These are phyloP conservation scores for Drosophila busckii DNA, from an alignment of 1,140 invertebrate species.

Conservation along the genomic window DNA sequence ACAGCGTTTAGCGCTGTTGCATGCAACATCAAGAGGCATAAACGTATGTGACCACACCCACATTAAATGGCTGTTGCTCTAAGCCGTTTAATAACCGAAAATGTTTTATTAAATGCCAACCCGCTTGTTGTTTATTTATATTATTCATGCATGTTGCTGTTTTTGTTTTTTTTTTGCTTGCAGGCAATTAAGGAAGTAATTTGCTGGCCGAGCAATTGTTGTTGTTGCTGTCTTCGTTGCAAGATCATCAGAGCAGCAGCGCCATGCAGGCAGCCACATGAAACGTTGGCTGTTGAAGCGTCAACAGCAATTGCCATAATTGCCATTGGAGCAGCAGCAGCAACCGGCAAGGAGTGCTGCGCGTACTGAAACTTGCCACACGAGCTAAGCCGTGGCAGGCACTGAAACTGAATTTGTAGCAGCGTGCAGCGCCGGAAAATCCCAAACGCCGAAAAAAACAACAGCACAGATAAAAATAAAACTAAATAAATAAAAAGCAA, in stretches of 20 bases:
- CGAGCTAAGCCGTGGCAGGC: slow-evolving; percentile 77
- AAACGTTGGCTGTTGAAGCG: slow-evolving; percentile 67
- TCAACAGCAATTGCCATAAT: slow-evolving; percentile 75
- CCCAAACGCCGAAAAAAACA: slow-evolving; percentile 38
- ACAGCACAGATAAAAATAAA: slow-evolving; percentile 11
- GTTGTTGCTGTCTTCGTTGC: slow-evolving; percentile 19
- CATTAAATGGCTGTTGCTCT: slow-evolving; percentile 23
- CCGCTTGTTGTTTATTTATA: slow-evolving; percentile 21
- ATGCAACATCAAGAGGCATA: not conserved
- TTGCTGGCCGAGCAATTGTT: slow-evolving; percentile 48
- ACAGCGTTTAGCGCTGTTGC: slow-evolving; percentile 36
- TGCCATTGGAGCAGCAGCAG: slow-evolving; percentile 59
- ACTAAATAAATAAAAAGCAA: slow-evolving; percentile 16
- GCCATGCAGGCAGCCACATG: slow-evolving; percentile 62
- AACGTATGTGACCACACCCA: slow-evolving; percentile 24
- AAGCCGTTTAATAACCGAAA: slow-evolving; percentile 30
- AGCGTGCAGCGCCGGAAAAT: slow-evolving; percentile 58
- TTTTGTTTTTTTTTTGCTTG: slow-evolving; percentile 39
- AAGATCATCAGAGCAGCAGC: slow-evolving; percentile 40
- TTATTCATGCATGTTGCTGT: slow-evolving; percentile 2
- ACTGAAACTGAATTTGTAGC: slow-evolving; percentile 63
- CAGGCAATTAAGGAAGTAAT: slow-evolving; percentile 76
- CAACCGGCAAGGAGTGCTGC: slow-evolving; percentile 56
- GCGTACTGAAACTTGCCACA: slow-evolving; percentile 53
- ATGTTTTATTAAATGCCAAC: slow-evolving; percentile 29